Evolutionary conservation across 1,140 invertebrate species (phyloP).

Genomic region (Mya arenaria): DNA sequence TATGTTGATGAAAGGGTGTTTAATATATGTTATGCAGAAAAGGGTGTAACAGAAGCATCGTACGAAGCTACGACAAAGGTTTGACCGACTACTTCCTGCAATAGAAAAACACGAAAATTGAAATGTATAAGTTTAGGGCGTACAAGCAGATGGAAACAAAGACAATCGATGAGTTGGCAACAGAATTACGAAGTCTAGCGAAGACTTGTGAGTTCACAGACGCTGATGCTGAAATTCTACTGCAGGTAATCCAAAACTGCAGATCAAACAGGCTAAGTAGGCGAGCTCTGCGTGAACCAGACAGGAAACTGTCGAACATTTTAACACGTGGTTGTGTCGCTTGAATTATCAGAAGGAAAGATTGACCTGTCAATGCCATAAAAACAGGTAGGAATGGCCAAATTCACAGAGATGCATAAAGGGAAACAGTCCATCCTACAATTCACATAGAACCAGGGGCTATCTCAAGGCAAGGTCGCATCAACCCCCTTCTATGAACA

Average conservation of each 20-base stretch:
- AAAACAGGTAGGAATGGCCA: neutral
- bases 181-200: neutral
- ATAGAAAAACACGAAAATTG: neutral
- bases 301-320: slow-evolving; percentile 42
- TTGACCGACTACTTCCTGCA: neutral
- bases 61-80: neutral
- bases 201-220: slow-evolving; percentile 29
- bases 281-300: slow-evolving; percentile 45
- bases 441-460: neutral
- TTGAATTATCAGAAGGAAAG: slow-evolving; percentile 10
- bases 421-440: neutral
- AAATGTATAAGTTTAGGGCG: slow-evolving; percentile 18
- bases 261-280: slow-evolving; percentile 14
- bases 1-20: slow-evolving; percentile 50
- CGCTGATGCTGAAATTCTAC: slow-evolving; percentile 20
- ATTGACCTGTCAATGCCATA: neutral
- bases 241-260: slow-evolving; percentile 33
- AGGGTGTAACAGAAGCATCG: neutral
- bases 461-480: neutral
- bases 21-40: slow-evolving; percentile 2
- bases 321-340: neutral
- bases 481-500: neutral
- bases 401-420: neutral
- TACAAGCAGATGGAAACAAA: neutral
- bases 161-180: neutral